Conservation (phyloP, 2,888 invertebrate genomes). For the Dryobota labecula region DNA sequence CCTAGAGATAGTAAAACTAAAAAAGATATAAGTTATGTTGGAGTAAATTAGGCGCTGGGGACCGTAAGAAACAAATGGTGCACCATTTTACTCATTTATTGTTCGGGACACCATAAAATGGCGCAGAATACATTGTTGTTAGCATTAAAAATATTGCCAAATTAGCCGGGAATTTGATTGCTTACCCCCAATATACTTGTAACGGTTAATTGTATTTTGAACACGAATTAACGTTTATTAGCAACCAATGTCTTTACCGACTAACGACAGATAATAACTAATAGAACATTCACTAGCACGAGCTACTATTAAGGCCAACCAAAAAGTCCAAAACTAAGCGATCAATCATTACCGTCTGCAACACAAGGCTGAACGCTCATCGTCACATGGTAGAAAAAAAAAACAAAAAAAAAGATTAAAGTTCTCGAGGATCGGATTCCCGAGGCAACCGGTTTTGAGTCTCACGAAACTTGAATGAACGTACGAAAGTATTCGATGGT, state of each 20-base stretch:
- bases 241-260: not conserved
- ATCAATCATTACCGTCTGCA: slow-evolving; percentile 67
- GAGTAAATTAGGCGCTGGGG: not conserved
- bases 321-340: slow-evolving; percentile 51
- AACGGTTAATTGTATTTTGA: not conserved
- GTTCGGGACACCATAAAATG: not conserved
- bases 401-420: slow-evolving; percentile 51
- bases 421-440: slow-evolving; percentile 67
- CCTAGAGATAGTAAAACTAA: no score
- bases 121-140: no score
- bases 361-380: slow-evolving; percentile 57
- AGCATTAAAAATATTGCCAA: not conserved
- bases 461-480: slow-evolving; percentile 69
- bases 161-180: not conserved
- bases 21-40: not conserved
- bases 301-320: slow-evolving; percentile 41
- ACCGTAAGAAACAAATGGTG: not conserved
- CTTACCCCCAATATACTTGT: no score
- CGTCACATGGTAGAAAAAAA: slow-evolving; percentile 64
- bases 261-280: slow-evolving; percentile 18
- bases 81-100: not conserved
- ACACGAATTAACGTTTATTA: not conserved
- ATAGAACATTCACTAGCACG: slow-evolving; percentile 34
- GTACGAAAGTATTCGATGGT: slow-evolving; percentile 63
- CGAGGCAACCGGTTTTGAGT: slow-evolving; percentile 66